Evolutionary conservation across 2,888 invertebrate genomes (phyloP).

Genomic region (Plusia festucae): DNA sequence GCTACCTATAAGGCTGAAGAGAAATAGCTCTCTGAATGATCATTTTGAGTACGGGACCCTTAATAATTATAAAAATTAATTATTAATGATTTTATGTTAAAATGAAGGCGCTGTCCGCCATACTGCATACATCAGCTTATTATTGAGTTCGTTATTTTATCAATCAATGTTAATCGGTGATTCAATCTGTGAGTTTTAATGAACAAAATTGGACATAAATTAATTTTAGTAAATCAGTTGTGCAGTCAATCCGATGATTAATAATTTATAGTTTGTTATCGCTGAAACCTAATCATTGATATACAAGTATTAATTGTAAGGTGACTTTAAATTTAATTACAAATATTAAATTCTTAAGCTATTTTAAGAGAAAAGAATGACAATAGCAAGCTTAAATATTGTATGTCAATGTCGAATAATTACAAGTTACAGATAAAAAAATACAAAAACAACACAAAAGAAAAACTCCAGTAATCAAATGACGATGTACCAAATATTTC

Average conservation of each 20-base stretch:
- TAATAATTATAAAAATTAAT: too few relatives aligned
- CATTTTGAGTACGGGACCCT: too few relatives aligned
- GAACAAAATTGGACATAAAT: background rate
- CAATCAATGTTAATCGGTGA: background rate
- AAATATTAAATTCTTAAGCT: too few relatives aligned
- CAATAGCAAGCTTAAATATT: too few relatives aligned
- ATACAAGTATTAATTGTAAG: background rate
- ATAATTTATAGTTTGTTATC: background rate
- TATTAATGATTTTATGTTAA: too few relatives aligned
- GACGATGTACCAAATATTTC: background rate
- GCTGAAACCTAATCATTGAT: background rate
- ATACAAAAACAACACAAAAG: background rate
- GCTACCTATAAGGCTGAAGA: too few relatives aligned
- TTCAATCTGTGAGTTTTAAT: conserved; percentile 3
- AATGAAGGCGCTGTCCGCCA: too few relatives aligned
- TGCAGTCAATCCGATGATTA: background rate
- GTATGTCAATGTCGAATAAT: background rate
- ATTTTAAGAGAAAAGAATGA: too few relatives aligned
- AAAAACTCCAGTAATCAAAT: background rate
- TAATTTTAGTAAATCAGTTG: conserved; percentile 1
- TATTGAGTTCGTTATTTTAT: conserved; percentile 3
- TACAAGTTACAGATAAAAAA: background rate
- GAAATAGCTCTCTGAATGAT: too few relatives aligned
- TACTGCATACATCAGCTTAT: background rate
- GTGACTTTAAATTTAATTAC: background rate